phyloP scores from a whole-genome alignment of 2,888 invertebrate genomes.

The Drosophila formosana region DNA sequence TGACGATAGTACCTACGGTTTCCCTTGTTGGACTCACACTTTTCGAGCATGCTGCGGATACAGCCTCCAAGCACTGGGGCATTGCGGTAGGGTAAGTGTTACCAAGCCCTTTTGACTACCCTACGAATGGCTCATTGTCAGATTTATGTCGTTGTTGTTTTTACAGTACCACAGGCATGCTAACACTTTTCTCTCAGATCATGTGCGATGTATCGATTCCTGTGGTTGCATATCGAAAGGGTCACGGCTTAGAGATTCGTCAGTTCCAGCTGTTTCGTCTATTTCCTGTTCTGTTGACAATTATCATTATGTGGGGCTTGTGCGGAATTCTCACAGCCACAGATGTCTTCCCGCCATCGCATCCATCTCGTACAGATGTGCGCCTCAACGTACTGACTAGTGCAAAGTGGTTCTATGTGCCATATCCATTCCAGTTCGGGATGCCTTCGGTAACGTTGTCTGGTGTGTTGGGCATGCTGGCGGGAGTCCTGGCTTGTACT shows the following conservation, averaged over 20 bases:
- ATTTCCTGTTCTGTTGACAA: constrained; percentile 92
- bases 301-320: constrained; percentile 91
- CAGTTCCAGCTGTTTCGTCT: constrained; percentile 91
- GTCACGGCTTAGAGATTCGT: constrained; percentile 86
- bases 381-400: constrained; percentile 89
- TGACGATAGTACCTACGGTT: constrained; percentile 94
- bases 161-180: constrained; percentile 89
- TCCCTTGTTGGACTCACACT: constrained; percentile 93
- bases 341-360: constrained; percentile 88
- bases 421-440: constrained; percentile 94
- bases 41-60: constrained; percentile 92
- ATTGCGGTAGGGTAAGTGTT: constrained; percentile 90
- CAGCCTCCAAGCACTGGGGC: constrained; percentile 94
- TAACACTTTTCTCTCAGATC: constrained; percentile 93
- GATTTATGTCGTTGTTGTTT: background rate
- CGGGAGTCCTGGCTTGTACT: constrained; percentile 92
- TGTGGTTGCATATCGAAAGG: constrained; percentile 87
- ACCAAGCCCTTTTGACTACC: background rate
- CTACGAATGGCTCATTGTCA: background rate
- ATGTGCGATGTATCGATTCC: constrained; percentile 89
- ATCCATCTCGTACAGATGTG: constrained; percentile 91
- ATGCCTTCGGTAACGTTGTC: constrained; percentile 89
- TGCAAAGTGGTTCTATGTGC: constrained; percentile 92
- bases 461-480: constrained; percentile 91
- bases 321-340: constrained; percentile 90